Percentiles rank a stretch among this genome's conserved stretches.
These are phyloP conservation scores for Drosophila tropicalis DNA, from an alignment of 1,140 invertebrate genomes.

Conservation along the genomic window DNA sequence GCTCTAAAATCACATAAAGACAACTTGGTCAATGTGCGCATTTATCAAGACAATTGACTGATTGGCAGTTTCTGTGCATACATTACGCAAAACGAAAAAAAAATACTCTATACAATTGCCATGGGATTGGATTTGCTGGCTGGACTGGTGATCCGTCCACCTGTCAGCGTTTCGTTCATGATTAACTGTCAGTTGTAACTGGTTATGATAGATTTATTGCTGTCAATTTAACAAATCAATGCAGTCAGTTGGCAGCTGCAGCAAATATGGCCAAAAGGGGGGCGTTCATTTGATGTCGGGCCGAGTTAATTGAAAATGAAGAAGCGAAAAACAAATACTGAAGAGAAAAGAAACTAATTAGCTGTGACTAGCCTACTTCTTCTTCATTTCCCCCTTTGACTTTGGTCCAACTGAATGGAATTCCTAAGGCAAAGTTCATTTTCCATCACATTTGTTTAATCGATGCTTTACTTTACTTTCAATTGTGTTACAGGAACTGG, in stretches of 20 bases:
- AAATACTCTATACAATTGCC: neutral
- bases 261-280: conserved; percentile 5
- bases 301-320: conserved; percentile 57
- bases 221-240: conserved; percentile 81
- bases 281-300: conserved; percentile 25
- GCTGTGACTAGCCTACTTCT: no score
- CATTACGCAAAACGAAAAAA: conserved; percentile 52
- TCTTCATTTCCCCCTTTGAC: no score
- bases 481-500: no score
- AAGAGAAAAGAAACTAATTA: no score
- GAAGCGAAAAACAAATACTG: neutral
- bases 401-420: no score
- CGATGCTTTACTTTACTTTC: no score
- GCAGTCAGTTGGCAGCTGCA: conserved; percentile 48
- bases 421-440: no score
- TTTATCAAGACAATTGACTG: conserved; percentile 79
- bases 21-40: conserved; percentile 66
- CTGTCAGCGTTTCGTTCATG: conserved; percentile 72
- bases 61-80: conserved; percentile 72
- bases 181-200: conserved; percentile 75
- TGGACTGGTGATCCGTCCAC: conserved; percentile 24
- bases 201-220: conserved; percentile 78
- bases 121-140: conserved; percentile 11
- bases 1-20: neutral
- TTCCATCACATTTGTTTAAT: no score